A percentile compares a stretch with the other conserved stretches of the same genome.
phyloP scores from a whole-genome alignment of 2,888 invertebrate genomes.

The Nemoura dubitans region DNA sequence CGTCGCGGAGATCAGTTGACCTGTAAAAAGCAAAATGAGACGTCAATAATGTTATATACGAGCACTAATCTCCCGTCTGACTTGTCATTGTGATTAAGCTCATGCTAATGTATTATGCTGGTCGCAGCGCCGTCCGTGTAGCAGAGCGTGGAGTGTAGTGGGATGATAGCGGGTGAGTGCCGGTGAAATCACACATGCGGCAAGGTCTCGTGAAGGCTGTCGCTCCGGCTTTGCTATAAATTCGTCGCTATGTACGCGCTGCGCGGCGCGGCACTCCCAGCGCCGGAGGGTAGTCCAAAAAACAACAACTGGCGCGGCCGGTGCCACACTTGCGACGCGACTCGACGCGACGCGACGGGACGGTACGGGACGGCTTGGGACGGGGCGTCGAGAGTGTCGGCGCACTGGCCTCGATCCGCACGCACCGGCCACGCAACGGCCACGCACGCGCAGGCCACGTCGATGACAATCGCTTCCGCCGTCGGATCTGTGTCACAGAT shows the following conservation, averaged over 20 bases:
- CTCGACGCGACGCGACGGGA: conserved; percentile 13
- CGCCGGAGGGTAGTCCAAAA: neutral
- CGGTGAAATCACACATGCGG: neutral
- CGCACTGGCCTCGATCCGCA: conserved; percentile 8
- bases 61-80: conserved; percentile 22
- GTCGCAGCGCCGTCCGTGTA: neutral
- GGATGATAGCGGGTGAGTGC: conserved; percentile 12
- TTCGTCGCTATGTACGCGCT: conserved; percentile 3
- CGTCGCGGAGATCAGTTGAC: conserved; percentile 36
- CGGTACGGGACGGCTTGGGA: neutral
- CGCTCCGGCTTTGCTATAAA: neutral
- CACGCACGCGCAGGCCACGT: neutral
- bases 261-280: conserved; percentile 17
- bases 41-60: neutral
- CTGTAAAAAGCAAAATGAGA: conserved; percentile 41
- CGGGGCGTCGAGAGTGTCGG: conserved; percentile 17
- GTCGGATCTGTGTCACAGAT: neutral
- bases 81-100: conserved; percentile 35
- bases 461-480: neutral
- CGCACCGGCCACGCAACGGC: neutral
- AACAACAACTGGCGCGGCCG: conserved; percentile 16
- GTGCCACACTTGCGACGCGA: conserved; percentile 38
- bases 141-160: neutral
- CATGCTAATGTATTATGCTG: conserved; percentile 23
- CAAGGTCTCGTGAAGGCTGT: conserved; percentile 34